phyloP scores from a whole-genome alignment of 2,888 invertebrate species.

The Papilio gigon region DNA sequence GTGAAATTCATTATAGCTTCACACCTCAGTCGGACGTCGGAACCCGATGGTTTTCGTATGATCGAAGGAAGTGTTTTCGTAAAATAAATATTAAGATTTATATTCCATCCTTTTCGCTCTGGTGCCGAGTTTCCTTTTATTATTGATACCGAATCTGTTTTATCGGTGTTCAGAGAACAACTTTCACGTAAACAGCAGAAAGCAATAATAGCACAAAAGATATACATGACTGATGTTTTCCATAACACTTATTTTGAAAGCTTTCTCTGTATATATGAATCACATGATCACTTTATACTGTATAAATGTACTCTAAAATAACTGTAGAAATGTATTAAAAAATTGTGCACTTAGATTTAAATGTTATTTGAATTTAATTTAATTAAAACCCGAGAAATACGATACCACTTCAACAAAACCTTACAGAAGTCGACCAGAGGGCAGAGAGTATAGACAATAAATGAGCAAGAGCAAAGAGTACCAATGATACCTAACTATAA shows the following conservation, averaged over 20 bases:
- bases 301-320: not conserved
- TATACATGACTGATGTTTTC: slow-evolving; percentile 75
- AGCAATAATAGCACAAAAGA: slow-evolving; percentile 69
- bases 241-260: slow-evolving; percentile 60
- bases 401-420: slow-evolving; percentile 19
- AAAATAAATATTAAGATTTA: slow-evolving; percentile 75
- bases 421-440: not conserved
- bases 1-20: slow-evolving; percentile 76
- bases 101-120: slow-evolving; percentile 74
- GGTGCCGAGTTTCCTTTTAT: slow-evolving; percentile 64
- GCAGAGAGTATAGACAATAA: slow-evolving; percentile 1
- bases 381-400: slow-evolving; percentile 33
- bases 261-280: slow-evolving; percentile 32
- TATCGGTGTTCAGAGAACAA: slow-evolving; percentile 57
- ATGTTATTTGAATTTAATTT: slow-evolving; percentile 31
- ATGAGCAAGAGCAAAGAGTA: not conserved
- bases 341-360: not conserved
- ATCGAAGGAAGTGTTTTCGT: slow-evolving; percentile 67
- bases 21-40: slow-evolving; percentile 70
- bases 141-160: slow-evolving; percentile 58
- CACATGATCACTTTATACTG: slow-evolving; percentile 30
- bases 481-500: no score
- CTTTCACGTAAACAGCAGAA: slow-evolving; percentile 66
- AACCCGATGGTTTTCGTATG: slow-evolving; percentile 58
- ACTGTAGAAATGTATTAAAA: not conserved